Evolutionary conservation across 2,797 vertebrate genomes (phyloP), one percentile per base, ranked within the genome.

Genomic region (Enteromius treurensis): DNA sequence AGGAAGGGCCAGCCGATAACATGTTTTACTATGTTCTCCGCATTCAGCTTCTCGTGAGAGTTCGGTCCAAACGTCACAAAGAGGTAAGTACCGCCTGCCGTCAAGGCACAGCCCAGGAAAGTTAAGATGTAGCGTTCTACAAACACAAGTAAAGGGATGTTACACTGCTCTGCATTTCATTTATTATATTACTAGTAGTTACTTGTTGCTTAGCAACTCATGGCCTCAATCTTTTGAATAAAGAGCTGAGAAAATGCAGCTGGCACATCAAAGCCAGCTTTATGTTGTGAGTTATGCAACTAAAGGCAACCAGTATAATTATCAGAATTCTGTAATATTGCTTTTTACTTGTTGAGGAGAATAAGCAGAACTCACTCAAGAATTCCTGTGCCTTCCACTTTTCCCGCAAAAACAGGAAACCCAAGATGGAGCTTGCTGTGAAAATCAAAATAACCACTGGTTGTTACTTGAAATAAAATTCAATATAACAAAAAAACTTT

Each of bases 61-160:
- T 99, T 99, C 47, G 98, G 98, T 77, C 97, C 98, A 84, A 99
- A 99, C 0, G 96, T 94, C 77, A 99, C 95, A 88, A 98, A 96
- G 87, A 99, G 94, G 65, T 97, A 99, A 1, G 96, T 98, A 64
- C 98, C 98, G 47, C 95, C 93, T 0, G 95, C 79, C 1, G 96
- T 95, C 85, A 99, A 26, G 51, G 94, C 88, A 49, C 96, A 97
- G 85, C 97, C 98, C n/a, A 98, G 71, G 58, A 98, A 97, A 65
- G 96, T 96, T 67, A 97, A 92, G 65, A 96, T 89, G 5, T 97
- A 96, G 17, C 94, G 96, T 87, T 95, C 98, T 99, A 90, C 65
- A 78, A 64, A 70, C n/a, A 51, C 5, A 81, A 77, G 29, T 17
- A 65, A 1, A 75, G 3, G 23, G 23, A 65, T 47, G n/a, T n/a